Evolutionary conservation across 2,888 invertebrate genomes (phyloP).

Genomic region (Polia nebulosa): DNA sequence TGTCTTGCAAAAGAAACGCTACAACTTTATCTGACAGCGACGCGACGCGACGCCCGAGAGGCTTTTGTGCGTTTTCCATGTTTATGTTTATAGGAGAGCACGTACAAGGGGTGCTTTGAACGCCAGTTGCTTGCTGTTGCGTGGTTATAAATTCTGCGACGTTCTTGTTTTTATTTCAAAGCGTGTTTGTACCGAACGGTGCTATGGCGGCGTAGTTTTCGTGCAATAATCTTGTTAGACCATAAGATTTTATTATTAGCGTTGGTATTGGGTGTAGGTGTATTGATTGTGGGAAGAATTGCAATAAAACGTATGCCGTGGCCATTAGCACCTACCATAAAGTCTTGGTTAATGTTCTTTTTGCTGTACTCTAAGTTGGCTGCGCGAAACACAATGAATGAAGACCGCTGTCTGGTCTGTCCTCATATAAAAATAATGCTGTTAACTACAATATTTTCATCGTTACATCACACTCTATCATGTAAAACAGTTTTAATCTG

Average conservation of each 20-base stretch:
- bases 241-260: slow-evolving; percentile 61
- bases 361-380: not conserved
- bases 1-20: slow-evolving; percentile 89
- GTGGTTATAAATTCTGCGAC: slow-evolving; percentile 83
- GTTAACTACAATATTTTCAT: not conserved
- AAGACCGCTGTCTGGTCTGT: no score
- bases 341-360: slow-evolving; percentile 3
- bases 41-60: slow-evolving; percentile 88
- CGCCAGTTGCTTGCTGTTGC: slow-evolving; percentile 81
- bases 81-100: slow-evolving; percentile 90
- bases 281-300: slow-evolving; percentile 45
- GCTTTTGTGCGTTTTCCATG: slow-evolving; percentile 91
- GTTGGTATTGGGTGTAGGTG: slow-evolving; percentile 28
- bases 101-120: slow-evolving; percentile 89
- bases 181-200: slow-evolving; percentile 74
- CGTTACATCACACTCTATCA: not conserved
- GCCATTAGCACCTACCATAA: slow-evolving; percentile 36
- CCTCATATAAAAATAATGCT: slow-evolving; percentile 2
- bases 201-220: slow-evolving; percentile 65
- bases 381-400: not conserved
- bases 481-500: slow-evolving; percentile 15
- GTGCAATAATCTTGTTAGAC: slow-evolving; percentile 65
- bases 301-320: slow-evolving; percentile 40
- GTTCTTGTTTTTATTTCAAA: slow-evolving; percentile 84
- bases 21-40: slow-evolving; percentile 90